phyloP scores from a whole-genome alignment of 2,113 vertebrate genomes.

The Etheostoma cragini region DNA sequence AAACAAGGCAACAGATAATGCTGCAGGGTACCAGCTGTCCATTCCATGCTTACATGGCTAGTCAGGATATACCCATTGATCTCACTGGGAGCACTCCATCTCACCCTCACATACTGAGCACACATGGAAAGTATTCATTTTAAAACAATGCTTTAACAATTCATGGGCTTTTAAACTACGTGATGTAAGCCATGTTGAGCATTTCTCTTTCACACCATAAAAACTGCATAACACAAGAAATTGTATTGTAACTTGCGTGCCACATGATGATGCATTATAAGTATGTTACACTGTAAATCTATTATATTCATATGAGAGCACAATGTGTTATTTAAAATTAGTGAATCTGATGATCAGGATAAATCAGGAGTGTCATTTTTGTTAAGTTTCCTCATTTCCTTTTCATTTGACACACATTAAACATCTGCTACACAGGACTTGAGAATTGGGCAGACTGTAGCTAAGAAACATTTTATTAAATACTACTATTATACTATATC shows the following conservation, averaged over 20 bases:
- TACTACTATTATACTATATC: not conserved
- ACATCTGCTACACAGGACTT: not conserved
- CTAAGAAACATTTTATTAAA: not conserved
- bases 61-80: constrained; percentile 65
- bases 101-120: constrained; percentile 20
- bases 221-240: constrained; percentile 25
- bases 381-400: not conserved
- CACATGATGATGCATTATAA: constrained; percentile 25
- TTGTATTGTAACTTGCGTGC: constrained; percentile 18
- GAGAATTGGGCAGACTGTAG: not conserved
- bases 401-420: not conserved
- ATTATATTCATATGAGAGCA: not conserved
- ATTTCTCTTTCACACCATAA: constrained; percentile 11
- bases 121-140: constrained; percentile 20
- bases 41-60: constrained; percentile 34
- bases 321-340: not conserved
- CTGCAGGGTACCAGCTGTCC: constrained; percentile 66
- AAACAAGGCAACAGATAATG: constrained; percentile 69
- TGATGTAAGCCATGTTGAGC: not conserved
- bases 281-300: constrained; percentile 32
- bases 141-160: constrained; percentile 19
- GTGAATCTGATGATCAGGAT: not conserved
- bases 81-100: constrained; percentile 39
- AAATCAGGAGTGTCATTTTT: not conserved
- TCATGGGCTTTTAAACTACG: not conserved